These are phyloP conservation scores for Spicauda simplicius DNA, from an alignment of 2,888 invertebrate species.

Conservation along the genomic window DNA sequence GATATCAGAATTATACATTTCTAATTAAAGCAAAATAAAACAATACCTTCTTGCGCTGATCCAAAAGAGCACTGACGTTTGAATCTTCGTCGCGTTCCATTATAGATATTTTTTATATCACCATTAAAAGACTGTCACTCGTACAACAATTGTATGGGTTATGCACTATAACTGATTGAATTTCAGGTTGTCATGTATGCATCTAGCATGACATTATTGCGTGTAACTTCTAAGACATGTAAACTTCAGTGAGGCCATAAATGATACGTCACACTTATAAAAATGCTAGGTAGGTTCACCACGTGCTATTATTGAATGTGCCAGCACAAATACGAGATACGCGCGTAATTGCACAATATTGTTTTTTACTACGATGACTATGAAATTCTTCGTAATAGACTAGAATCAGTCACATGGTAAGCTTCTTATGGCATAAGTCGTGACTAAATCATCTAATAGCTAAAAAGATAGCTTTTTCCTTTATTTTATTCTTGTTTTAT, in stretches of 20 bases:
- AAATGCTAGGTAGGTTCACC: neutral
- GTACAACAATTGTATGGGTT: neutral
- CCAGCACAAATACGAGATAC: neutral
- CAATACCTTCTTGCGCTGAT: constrained; percentile 10
- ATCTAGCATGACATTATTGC: neutral
- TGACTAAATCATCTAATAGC: too few relatives aligned
- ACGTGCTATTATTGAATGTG: neutral
- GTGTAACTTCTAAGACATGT: constrained; percentile 4
- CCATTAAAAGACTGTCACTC: neutral
- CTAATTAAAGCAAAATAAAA: neutral
- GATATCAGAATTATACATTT: neutral
- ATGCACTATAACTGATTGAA: neutral
- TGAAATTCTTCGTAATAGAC: too few relatives aligned
- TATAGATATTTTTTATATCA: neutral
- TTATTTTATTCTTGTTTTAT: too few relatives aligned
- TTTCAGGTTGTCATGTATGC: neutral
- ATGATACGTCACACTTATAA: neutral
- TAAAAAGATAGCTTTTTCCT: too few relatives aligned
- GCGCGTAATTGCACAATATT: neutral
- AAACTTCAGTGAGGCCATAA: constrained; percentile 4
- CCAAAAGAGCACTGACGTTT: constrained; percentile 12
- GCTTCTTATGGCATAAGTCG: too few relatives aligned
- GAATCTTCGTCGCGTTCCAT: constrained; percentile 15
- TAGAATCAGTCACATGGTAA: too few relatives aligned
- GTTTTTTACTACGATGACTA: neutral